Evolutionary conservation across 1,140 invertebrate species (phyloP).

Genomic region (Tetramorium simillimum): DNA sequence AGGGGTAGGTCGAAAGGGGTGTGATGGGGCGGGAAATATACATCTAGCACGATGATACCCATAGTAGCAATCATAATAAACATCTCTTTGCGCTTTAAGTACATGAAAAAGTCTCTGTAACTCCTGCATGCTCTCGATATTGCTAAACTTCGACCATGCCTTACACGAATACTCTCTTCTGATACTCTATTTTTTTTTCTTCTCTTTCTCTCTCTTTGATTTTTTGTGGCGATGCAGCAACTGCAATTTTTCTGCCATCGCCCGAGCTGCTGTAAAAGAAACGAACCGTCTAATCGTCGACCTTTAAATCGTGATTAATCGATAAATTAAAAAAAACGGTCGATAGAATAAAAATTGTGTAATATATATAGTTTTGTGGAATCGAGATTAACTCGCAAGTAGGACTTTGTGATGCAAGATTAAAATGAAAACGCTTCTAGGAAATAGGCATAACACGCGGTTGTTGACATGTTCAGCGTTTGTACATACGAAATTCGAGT

Average conservation of each 20-base stretch:
- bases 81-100: slow-evolving; percentile 45
- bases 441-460: not conserved
- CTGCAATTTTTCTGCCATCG: slow-evolving; percentile 28
- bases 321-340: not conserved
- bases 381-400: not conserved
- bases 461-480: not conserved
- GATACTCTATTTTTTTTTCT: not conserved
- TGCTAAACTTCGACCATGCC: slow-evolving; percentile 21
- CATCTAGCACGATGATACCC: slow-evolving; percentile 56
- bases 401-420: not conserved
- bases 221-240: not conserved
- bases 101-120: slow-evolving; percentile 54
- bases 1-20: not conserved
- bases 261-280: not conserved
- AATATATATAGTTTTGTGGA: not conserved
- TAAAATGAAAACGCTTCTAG: not conserved
- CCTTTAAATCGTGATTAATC: not conserved
- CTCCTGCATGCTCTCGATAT: slow-evolving; percentile 36
- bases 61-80: slow-evolving; percentile 60
- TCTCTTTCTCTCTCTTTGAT: not conserved
- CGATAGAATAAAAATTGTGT: not conserved
- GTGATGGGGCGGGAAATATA: slow-evolving; percentile 16
- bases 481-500: not conserved
- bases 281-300: not conserved
- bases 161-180: slow-evolving; percentile 7